Evolutionary conservation across 2,113 vertebrate genomes (phyloP), one percentile per base, ranked within the genome.

Genomic region (Nansenia antarctica): DNA sequence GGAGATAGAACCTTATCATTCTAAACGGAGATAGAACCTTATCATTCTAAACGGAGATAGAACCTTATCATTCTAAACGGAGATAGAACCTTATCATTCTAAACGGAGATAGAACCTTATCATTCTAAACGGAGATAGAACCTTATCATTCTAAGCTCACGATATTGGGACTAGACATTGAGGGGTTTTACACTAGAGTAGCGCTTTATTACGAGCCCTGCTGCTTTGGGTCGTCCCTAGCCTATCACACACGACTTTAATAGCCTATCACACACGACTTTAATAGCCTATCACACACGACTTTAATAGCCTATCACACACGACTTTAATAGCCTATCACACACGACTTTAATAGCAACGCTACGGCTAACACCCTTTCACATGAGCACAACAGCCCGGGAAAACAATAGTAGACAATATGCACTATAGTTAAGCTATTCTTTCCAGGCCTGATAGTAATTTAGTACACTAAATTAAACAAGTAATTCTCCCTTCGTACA

Each of bases 191-290:
- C 84, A 85, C 7, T 84, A 86, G 84, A 77, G 80, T 83, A 80
- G 76, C 86, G 84, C 82, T 82, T 81, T 74, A 82, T 87, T 81
- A 89, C 77, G 86, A 88, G 82, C 84, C 79, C 77, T 64, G 83
- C 77, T 84, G 82, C 87, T 86, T 73, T 76, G 87, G 77, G 81
- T 79, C 67, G 67, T 83, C 82, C 78, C 80, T 62, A 11, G 70
- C 86, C 79, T 83, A 82, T 83, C 80, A 78, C 83, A 87, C 85
- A 73, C 89, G 88, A 89, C 81, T 87, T 89, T 86, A 88, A 88
- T 88, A 85, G 65, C 83, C 79, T 83, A 82, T 83, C 80, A 78
- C 83, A 87, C 85, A 73, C 89, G 88, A 89, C 81, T 87, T 89
- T 86, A 88, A 88, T 88, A 85, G 65, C 83, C 79, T 83, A 82